These are phyloP conservation scores for Caenorhabditis tropicalis DNA, from an alignment of 1,140 invertebrate species.

Conservation along the genomic window DNA sequence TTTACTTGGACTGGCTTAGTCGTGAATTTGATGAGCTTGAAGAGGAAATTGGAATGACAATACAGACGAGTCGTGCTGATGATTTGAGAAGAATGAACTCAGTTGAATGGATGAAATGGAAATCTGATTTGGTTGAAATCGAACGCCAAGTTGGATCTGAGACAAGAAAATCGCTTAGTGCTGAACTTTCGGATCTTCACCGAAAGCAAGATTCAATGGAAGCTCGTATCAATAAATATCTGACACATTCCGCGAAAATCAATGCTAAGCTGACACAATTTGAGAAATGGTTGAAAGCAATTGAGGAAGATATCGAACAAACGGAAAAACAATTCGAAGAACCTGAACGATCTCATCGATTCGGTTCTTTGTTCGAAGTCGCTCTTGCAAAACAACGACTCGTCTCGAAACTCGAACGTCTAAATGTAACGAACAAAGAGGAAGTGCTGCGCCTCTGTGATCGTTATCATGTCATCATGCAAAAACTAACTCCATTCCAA, in stretches of 20 bases:
- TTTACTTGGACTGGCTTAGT: conserved; percentile 37
- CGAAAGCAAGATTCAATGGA: conserved; percentile 49
- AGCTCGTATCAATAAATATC: conserved; percentile 38
- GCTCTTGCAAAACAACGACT: conserved; percentile 45
- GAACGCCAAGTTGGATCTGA: conserved; percentile 35
- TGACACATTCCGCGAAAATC: conserved; percentile 12
- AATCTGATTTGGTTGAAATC: conserved; percentile 40
- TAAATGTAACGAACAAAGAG: conserved; percentile 52
- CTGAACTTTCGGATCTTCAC: conserved; percentile 51
- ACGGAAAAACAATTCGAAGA: conserved; percentile 32
- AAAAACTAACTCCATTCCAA: conserved; percentile 35
- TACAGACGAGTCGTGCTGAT: conserved; percentile 33
- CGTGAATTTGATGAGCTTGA: conserved; percentile 27
- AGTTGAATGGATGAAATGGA: conserved; percentile 41
- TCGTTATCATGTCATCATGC: conserved; percentile 42
- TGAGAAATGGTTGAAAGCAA: conserved; percentile 51
- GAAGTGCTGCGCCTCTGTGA: conserved; percentile 37
- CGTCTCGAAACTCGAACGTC: conserved; percentile 48
- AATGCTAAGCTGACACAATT: conserved; percentile 42
- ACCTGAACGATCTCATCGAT: conserved; percentile 3
- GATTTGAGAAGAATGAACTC: conserved; percentile 32
- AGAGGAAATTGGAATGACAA: conserved; percentile 46
- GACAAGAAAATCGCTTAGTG: not conserved
- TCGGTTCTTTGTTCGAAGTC: conserved; percentile 10
- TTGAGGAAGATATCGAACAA: conserved; percentile 50